Evolutionary conservation across 2,113 vertebrate genomes (phyloP).

Genomic region (Melanerpes aurifrons): DNA sequence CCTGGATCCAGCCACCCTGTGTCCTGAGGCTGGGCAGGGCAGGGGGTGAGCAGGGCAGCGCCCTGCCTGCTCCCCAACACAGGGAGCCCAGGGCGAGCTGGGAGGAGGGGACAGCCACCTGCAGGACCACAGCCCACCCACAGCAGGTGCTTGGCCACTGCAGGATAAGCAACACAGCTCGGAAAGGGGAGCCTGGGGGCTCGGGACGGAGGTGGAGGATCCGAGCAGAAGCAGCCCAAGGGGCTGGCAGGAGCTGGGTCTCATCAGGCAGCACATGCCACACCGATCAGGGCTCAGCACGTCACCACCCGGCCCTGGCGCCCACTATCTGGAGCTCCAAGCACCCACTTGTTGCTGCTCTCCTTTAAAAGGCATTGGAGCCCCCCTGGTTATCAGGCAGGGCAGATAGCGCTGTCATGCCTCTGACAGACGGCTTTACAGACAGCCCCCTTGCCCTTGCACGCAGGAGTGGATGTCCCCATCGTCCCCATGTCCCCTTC

Average conservation of each 20-base stretch:
- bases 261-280: constrained; percentile 42
- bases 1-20: accelerated
- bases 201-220: background rate
- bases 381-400: background rate
- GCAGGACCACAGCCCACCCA: accelerated
- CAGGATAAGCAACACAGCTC: accelerated
- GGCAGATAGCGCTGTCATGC: constrained; percentile 1
- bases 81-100: accelerated
- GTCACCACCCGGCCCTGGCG: background rate
- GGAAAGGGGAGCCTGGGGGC: background rate
- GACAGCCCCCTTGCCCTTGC: constrained; percentile 26
- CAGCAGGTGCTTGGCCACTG: accelerated
- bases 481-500: accelerated
- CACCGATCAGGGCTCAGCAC: background rate
- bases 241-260: constrained; percentile 22
- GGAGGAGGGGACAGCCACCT: accelerated
- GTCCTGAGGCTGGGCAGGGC: accelerated
- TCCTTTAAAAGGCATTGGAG: constrained; percentile 49
- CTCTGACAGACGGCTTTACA: background rate
- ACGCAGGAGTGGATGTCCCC: background rate
- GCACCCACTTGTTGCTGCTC: background rate
- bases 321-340: background rate
- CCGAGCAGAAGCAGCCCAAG: accelerated
- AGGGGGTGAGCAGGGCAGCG: background rate
- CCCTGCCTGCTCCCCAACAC: background rate